Percentiles rank a stretch among this genome's conserved stretches.
These are phyloP conservation scores for Drosophila melanogaster DNA, from an alignment of 1,140 invertebrate genomes.

Conservation along the genomic window Release_6_plus_ISO1_MT NT_037436.4:2818501-2819000, in stretches of 20 bases:
- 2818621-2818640: background rate
- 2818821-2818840: constrained; percentile 9
- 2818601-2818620: background rate
- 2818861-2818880: constrained; percentile 41
- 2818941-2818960: constrained; percentile 68
- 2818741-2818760: too few relatives aligned
- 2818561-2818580: background rate
- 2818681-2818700: background rate
- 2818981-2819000: constrained; percentile 33
- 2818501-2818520: too few relatives aligned
- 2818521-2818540: too few relatives aligned
- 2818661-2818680: background rate
- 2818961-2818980: constrained; percentile 48
- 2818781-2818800: background rate
- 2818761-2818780: background rate
- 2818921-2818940: constrained; percentile 49
- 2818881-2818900: constrained; percentile 62
- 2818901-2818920: constrained; percentile 13
- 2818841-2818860: constrained; percentile 2
- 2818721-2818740: background rate
- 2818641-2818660: constrained; percentile 1
- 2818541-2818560: too few relatives aligned
- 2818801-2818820: background rate
- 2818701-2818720: background rate
- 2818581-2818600: background rate